A percentile compares a stretch with the other conserved stretches of the same genome.
phyloP scores from a whole-genome alignment of 2,113 vertebrate genomes.

The Brachyistius frenatus region DNA sequence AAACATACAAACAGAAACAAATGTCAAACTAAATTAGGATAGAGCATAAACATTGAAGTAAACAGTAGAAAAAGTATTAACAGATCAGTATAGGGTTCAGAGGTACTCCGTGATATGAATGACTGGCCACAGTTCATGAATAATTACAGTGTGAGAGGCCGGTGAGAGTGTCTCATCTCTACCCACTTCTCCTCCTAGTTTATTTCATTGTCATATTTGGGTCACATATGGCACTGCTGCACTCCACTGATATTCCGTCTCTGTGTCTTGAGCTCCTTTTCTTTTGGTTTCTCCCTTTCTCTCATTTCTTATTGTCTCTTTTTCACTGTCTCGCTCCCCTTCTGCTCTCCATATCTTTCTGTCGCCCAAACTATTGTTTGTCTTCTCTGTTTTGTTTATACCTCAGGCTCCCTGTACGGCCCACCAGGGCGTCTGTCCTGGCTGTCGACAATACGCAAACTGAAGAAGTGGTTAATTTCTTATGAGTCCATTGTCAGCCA shows the following conservation, averaged over 20 bases:
- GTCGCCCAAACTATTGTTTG: constrained; percentile 13
- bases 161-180: constrained; percentile 25
- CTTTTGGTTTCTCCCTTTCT: constrained; percentile 41
- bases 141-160: constrained; percentile 40
- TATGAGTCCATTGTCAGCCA: constrained; percentile 58
- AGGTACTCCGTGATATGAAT: constrained; percentile 32
- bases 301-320: constrained; percentile 47
- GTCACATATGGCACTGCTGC: constrained; percentile 59
- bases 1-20: background rate
- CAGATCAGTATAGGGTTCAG: constrained; percentile 24
- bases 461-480: constrained; percentile 55
- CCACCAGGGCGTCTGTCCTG: constrained; percentile 46
- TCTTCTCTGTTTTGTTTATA: constrained; percentile 35
- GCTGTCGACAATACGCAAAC: constrained; percentile 39
- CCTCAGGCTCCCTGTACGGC: background rate
- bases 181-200: constrained; percentile 41
- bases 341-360: constrained; percentile 16
- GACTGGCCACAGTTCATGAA: constrained; percentile 45
- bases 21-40: background rate
- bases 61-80: background rate
- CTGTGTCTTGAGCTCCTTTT: constrained; percentile 33
- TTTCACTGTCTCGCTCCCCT: constrained; percentile 8
- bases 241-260: constrained; percentile 33
- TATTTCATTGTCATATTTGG: constrained; percentile 69
- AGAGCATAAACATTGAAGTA: background rate